phyloP scores from a whole-genome alignment of 2,113 vertebrate genomes.

The Apodemus speciosus region DNA sequence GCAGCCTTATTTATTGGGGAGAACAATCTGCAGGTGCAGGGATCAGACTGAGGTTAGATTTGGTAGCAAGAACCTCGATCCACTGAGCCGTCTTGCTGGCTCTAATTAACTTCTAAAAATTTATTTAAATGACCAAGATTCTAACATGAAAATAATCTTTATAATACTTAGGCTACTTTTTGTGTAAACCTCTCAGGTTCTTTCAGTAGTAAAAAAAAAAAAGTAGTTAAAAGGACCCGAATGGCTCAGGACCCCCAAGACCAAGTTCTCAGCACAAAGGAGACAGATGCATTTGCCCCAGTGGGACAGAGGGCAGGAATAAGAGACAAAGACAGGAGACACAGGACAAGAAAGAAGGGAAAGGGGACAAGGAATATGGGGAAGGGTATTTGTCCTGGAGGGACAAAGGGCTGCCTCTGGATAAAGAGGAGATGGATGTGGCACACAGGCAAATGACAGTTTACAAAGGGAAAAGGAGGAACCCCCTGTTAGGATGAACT shows the following conservation, averaged over 20 bases:
- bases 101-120: not conserved
- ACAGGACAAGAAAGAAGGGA: not conserved
- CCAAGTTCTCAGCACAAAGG: not conserved
- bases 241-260: not conserved
- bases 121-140: conserved; percentile 16
- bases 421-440: too few relatives aligned
- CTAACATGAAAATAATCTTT: not conserved
- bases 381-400: too few relatives aligned
- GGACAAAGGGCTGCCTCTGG: too few relatives aligned
- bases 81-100: not conserved
- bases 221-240: not conserved
- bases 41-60: not conserved
- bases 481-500: rapidly evolving
- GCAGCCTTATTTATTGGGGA: not conserved
- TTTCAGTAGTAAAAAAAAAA: conserved; percentile 16
- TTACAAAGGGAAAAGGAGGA: not conserved
- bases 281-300: not conserved
- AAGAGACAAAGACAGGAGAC: not conserved
- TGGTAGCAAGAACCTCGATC: not conserved
- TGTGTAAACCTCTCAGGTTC: not conserved
- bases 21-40: not conserved
- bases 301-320: not conserved
- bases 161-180: conserved; percentile 28
- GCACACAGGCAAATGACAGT: not conserved
- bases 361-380: not conserved